phyloP scores from a whole-genome alignment of 2,888 invertebrate species.

The Epinotia nisella region DNA sequence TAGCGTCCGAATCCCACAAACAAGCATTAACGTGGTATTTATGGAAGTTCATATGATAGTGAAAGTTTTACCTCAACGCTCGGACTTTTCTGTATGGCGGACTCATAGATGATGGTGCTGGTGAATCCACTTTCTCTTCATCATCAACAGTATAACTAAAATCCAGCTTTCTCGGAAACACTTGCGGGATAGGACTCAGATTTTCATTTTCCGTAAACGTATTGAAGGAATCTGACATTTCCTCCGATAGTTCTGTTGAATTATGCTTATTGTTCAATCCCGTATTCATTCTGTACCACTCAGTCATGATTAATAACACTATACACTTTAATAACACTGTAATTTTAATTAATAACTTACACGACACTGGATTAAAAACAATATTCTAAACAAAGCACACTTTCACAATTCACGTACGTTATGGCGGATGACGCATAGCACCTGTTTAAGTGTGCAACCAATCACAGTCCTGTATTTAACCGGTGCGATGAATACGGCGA shows the following conservation, averaged over 20 bases:
- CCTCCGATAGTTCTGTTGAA: conserved; percentile 84
- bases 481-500: conserved; percentile 71
- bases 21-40: conserved; percentile 60
- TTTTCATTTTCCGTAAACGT: conserved; percentile 85
- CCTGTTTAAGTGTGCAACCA: conserved; percentile 71
- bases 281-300: conserved; percentile 78
- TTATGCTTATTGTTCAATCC: conserved; percentile 67
- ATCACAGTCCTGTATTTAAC: conserved; percentile 68
- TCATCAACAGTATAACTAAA: conserved; percentile 76
- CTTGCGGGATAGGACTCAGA: conserved; percentile 83
- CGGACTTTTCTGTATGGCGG: conserved; percentile 86
- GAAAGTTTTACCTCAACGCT: conserved; percentile 77
- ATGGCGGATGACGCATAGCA: conserved; percentile 84
- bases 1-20: conserved; percentile 1
- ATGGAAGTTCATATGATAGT: conserved; percentile 47
- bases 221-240: conserved; percentile 86
- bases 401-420: conserved; percentile 75
- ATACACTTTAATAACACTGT: conserved; percentile 63
- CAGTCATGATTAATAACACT: conserved; percentile 74
- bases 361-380: conserved; percentile 43
- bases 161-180: conserved; percentile 86
- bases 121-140: conserved; percentile 73
- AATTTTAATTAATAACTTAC: conserved; percentile 57
- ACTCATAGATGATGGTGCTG: conserved; percentile 69
- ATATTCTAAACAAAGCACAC: conserved; percentile 67